A percentile compares a stretch with the other conserved stretches of the same genome.
Conservation (phyloP, 2,888 invertebrate species). For the Ichneumoninae sp. region DNA sequence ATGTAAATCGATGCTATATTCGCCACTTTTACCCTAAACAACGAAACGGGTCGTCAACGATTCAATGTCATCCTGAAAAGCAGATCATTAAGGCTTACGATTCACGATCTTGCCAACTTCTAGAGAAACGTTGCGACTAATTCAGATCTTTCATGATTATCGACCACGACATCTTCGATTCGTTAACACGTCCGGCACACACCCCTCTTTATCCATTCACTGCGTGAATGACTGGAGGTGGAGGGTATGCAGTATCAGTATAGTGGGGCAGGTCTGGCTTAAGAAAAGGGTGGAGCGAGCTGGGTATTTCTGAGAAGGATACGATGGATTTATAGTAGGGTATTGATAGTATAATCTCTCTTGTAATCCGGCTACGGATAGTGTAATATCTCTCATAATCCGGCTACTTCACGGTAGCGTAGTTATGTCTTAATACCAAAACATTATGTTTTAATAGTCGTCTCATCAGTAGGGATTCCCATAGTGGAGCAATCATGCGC, state of each 20-base stretch:
- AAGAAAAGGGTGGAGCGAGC: not conserved
- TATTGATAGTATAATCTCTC: too few relatives aligned
- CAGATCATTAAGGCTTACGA: not conserved
- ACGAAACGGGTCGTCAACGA: not conserved
- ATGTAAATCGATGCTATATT: too few relatives aligned
- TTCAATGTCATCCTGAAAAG: not conserved
- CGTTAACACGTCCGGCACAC: conserved; percentile 3
- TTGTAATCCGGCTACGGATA: not conserved
- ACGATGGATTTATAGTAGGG: not conserved
- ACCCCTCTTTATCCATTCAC: not conserved
- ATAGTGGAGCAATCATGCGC: not conserved
- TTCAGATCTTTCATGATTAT: conserved; percentile 24
- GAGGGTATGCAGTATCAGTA: not conserved
- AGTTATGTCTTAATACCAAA: not conserved
- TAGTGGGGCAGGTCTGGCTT: not conserved
- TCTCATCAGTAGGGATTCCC: too few relatives aligned
- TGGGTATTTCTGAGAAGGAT: not conserved
- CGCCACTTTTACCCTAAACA: too few relatives aligned
- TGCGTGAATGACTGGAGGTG: not conserved
- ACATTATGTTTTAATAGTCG: not conserved
- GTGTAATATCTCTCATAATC: not conserved
- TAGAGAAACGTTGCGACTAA: not conserved
- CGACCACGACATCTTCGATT: not conserved
- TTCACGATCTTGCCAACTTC: not conserved
- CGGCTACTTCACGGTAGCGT: not conserved